A percentile compares a stretch with the other conserved stretches of the same genome.
Conservation (phyloP, 2,888 invertebrate genomes). For the Limnephilus auricula region DNA sequence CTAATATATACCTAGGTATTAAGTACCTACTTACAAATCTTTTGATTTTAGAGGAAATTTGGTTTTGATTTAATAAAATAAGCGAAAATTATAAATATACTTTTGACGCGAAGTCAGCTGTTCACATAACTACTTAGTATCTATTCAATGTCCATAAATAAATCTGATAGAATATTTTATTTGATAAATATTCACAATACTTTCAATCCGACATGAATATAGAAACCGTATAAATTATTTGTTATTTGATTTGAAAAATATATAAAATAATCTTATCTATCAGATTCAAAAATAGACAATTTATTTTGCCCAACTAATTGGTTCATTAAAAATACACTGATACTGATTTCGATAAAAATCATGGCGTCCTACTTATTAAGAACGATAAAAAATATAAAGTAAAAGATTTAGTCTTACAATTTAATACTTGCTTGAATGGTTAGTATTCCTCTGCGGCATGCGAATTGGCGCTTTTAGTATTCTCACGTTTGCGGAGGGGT, state of each 20-base stretch:
- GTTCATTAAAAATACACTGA: not conserved
- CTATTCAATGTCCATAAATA: not conserved
- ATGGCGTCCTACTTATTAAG: not conserved
- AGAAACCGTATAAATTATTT: not conserved
- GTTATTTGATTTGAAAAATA: not conserved
- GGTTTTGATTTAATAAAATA: no score
- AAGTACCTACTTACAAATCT: no score
- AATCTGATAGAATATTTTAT: not conserved
- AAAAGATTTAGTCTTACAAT: no score
- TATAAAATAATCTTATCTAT: not conserved
- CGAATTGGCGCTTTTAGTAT: no score
- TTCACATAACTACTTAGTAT: no score
- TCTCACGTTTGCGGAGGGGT: no score
- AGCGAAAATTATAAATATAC: no score
- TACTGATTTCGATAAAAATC: not conserved
- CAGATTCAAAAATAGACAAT: not conserved
- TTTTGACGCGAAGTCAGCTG: no score
- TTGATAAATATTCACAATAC: not conserved
- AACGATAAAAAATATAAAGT: not conserved
- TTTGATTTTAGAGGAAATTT: no score
- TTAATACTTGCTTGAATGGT: no score
- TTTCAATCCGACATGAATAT: not conserved
- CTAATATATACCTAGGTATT: no score
- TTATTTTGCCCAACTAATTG: not conserved
- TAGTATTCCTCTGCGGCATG: no score